Evolutionary conservation across 2,888 invertebrate genomes (phyloP).

Genomic region (Chromoteleia sp.): DNA sequence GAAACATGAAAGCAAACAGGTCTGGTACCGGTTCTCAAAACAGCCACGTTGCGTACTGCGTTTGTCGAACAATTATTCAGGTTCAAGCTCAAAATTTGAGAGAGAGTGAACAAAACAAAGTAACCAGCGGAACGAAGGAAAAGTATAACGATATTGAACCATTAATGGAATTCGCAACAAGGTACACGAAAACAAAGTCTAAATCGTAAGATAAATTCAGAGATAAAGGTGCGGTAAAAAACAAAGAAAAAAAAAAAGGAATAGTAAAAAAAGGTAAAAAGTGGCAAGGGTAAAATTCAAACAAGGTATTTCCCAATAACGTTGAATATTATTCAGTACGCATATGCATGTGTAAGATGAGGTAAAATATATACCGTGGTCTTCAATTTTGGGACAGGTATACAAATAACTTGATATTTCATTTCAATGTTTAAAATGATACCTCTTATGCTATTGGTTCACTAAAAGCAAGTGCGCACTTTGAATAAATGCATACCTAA

Average conservation of each 20-base stretch:
- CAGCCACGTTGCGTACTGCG: conserved; percentile 44
- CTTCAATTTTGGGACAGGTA: too few relatives aligned
- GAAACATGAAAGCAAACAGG: conserved; percentile 32
- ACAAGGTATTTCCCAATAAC: conserved; percentile 10
- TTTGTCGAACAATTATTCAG: conserved; percentile 45
- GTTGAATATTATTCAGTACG: conserved; percentile 2
- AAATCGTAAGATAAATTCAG: conserved; percentile 16
- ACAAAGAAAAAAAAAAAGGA: conserved; percentile 4
- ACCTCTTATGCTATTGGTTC: too few relatives aligned
- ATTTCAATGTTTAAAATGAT: too few relatives aligned
- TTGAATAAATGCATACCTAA: too few relatives aligned
- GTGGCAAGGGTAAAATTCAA: conserved; percentile 5
- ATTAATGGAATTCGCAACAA: conserved; percentile 37
- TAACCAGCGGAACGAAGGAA: conserved; percentile 65
- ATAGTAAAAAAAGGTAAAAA: not conserved
- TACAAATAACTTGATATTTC: too few relatives aligned
- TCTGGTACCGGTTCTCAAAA: conserved; percentile 43
- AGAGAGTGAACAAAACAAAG: conserved; percentile 56
- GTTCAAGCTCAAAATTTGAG: conserved; percentile 49
- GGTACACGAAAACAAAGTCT: conserved; percentile 34
- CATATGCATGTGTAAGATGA: too few relatives aligned
- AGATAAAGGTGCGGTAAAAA: conserved; percentile 25
- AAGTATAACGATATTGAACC: conserved; percentile 49
- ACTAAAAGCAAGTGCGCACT: too few relatives aligned
- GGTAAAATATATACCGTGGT: too few relatives aligned